Base-by-base conservation (phyloP, 2,888 invertebrate species). In the Agonopterix heracliana region DNA sequence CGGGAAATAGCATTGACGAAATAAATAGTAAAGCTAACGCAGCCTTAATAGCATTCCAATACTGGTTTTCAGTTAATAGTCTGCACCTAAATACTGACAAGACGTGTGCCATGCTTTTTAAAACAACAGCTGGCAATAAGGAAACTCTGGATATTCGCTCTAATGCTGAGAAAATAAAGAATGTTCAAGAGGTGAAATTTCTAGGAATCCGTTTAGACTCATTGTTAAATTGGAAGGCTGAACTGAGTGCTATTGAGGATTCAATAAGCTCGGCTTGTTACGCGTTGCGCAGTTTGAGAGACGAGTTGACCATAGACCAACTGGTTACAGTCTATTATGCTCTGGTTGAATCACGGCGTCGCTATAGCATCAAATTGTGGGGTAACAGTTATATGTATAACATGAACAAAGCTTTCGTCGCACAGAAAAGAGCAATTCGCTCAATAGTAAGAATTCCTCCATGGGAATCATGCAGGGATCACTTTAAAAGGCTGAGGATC, bases 381-480 rank as follows among this genome's bases (percentile, higher is more conserved):
- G 53, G 48, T 2, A 46, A 48, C 12, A 53, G 53, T 34, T 49
- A 52, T 14, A 40, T 41, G 3, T 48, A 48, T 41, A 48, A 48
- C 42, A 35, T 49, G 3, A 10, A 14, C 2, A 43, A 9, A 41
- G 51, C 46, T 1, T 52, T 52, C 9, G 26, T 44, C 3, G 1
- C 40, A 14, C 48, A 48, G 26, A 52, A 49, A 35, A 42, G 48
- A 41, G 48, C 51, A 1, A 42, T 49, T 5, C 14, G 46, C 5
- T 40, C 40, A 0, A 46, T 46, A 2, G 45, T 46, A 1, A 17
- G 46, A 3, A n/a, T 46, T 11, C 46, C 49, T 2, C 46, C 13
- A 3, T 43, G 43, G 46, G 43, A 49, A 9, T 38, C 36, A 0
- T 49, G 49, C 11, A 34, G 11, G 11, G 13, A 9, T 3, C 26